Base-by-base conservation (phyloP, 2,113 vertebrate genomes). In the Australoheros scitulus region DNA sequence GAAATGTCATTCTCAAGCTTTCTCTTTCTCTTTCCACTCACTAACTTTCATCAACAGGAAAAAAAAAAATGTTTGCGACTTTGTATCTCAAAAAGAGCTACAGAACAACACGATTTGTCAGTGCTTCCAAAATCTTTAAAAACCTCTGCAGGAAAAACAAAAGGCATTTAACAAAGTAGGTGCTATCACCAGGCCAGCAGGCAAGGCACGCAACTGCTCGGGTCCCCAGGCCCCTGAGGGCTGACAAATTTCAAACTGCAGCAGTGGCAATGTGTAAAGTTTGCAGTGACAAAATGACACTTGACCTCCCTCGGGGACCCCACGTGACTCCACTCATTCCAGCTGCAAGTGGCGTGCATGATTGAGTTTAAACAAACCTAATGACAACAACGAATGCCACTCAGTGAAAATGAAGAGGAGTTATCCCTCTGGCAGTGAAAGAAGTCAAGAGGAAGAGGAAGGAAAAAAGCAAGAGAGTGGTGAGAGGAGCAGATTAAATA, bases 401-500 rank as follows among this genome's bases (percentile, higher is more conserved):
- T 70, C 24, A 50, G 9, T 70, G 43, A 70, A 52, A 70, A 3
- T 32, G 10, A 2, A 70, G 24, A 41, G 41, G 15, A 3, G 43
- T 20, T 52, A 5, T 52, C 17, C 17, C 1, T 52, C 43, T 52
- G 9, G 17, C 24, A 52, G 24, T 20, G 65, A 70, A 70, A 32
- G 43, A 32, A 68, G 43, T 1, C 11, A 5, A 3, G 47, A 29
- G 50, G 26, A 1, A 52, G 11, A 22, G 6, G 11, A 20, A 8
- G 14, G 13, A 14, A 50, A 50, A 70, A 29, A 29, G 24, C 41
- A 70, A 50, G 65, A 32, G 0, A 70, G 10, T 20, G 50, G 24
- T 52, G 18, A 70, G 43, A 0, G 2, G 10, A 32, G 24, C 0
- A 0, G 65, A 32, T 52, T 70, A 52, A 70, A 13, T 26, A 50